Conservation (phyloP, 2,113 vertebrate species). For the Neolamprologus variostigma region DNA sequence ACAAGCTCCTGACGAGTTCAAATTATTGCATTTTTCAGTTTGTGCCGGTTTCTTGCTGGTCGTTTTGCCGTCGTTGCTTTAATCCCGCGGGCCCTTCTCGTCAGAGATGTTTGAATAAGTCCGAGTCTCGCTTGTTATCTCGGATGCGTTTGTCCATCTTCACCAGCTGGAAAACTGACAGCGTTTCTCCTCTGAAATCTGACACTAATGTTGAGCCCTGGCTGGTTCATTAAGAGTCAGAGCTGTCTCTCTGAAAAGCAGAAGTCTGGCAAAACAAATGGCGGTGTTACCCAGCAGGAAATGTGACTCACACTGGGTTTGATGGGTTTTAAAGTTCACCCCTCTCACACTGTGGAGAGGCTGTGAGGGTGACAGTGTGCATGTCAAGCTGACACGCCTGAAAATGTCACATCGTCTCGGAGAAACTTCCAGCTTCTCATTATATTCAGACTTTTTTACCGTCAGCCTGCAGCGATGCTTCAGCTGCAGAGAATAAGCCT, state of each 20-base stretch:
- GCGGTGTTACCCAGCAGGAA: background rate
- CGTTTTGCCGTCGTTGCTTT: background rate
- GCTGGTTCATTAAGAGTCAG: background rate
- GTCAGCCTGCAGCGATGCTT: background rate
- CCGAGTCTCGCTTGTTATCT: background rate
- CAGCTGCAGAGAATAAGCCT: background rate
- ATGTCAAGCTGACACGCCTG: background rate
- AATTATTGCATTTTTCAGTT: background rate
- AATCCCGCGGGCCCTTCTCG: background rate
- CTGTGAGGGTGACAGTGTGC: background rate
- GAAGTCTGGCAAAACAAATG: background rate
- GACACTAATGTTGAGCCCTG: background rate
- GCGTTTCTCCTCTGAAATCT: background rate
- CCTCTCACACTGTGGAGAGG: background rate
- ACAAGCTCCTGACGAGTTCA: background rate
- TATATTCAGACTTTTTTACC: background rate
- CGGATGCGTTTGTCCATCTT: background rate
- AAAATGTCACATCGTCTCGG: background rate
- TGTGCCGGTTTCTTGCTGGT: accelerated
- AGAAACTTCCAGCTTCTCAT: background rate
- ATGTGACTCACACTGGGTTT: background rate
- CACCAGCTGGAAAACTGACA: background rate
- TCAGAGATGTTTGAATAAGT: background rate
- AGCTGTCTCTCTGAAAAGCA: background rate
- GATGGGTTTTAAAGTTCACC: background rate